These are phyloP conservation scores for Poecile montanus DNA, from an alignment of 2,797 vertebrate species.

Conservation along the genomic window DNA sequence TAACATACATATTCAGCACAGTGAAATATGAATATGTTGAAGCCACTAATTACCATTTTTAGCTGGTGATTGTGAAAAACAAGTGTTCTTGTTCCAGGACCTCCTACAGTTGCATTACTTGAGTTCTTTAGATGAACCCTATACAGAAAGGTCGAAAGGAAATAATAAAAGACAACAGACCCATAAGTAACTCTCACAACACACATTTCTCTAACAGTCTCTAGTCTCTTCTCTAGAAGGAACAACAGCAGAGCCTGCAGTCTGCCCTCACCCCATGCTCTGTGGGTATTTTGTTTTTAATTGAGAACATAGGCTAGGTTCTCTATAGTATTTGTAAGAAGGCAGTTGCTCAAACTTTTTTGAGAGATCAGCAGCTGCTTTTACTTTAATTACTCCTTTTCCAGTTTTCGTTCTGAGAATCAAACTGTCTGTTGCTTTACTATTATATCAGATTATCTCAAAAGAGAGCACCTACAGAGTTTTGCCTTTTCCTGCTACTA, in stretches of 20 bases:
- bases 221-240: background rate
- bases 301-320: background rate
- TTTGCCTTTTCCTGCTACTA: background rate
- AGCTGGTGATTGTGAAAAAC: conserved; percentile 32
- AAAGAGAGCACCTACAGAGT: background rate
- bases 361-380: background rate
- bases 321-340: background rate
- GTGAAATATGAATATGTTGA: background rate
- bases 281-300: background rate
- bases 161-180: background rate
- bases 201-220: background rate
- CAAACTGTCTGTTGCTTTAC: background rate
- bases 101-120: conserved; percentile 67
- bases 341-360: background rate
- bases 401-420: background rate
- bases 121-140: conserved; percentile 59
- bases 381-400: background rate
- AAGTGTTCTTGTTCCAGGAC: conserved; percentile 66
- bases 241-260: background rate
- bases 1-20: background rate
- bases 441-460: background rate
- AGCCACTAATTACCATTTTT: conserved; percentile 54
- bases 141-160: conserved; percentile 34
- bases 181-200: background rate
- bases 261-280: background rate